Percentiles rank a stretch among this genome's conserved stretches.
These are phyloP conservation scores for Orthochromis indermauri DNA, from an alignment of 2,113 vertebrate species.

Conservation along the genomic window DNA sequence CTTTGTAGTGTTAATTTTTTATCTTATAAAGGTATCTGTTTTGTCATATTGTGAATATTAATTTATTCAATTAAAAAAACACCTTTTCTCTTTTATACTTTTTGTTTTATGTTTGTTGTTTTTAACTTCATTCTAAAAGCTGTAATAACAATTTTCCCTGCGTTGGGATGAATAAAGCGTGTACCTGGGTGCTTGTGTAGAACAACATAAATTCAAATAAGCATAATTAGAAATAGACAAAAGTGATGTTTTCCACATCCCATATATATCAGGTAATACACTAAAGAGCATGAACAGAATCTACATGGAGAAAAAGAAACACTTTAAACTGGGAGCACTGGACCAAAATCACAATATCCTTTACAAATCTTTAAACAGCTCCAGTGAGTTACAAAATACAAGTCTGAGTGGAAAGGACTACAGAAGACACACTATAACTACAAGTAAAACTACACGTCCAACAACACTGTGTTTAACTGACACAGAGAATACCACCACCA, in stretches of 20 bases:
- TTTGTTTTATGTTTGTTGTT: not conserved
- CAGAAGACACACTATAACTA: not conserved
- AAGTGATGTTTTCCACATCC: not conserved
- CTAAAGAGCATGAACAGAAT: not conserved
- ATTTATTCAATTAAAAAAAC: not conserved
- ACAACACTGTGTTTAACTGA: not conserved
- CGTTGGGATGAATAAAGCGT: not conserved
- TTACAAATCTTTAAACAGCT: not conserved
- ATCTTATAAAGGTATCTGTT: not conserved
- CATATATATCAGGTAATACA: not conserved
- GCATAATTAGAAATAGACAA: not conserved
- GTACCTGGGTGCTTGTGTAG: not conserved
- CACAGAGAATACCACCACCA: not conserved
- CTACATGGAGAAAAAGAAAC: not conserved
- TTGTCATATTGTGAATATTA: not conserved
- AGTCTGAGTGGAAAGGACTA: not conserved
- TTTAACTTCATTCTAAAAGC: not conserved
- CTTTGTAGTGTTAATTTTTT: not conserved
- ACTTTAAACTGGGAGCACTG: not conserved
- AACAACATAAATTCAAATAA: not conserved
- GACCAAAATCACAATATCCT: not conserved
- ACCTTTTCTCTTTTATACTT: not conserved
- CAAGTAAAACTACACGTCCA: not conserved
- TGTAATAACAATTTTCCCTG: not conserved
- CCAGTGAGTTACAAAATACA: not conserved